Evolutionary conservation across 2,113 vertebrate species (phyloP).

Genomic region (Cheilinus undulatus): DNA sequence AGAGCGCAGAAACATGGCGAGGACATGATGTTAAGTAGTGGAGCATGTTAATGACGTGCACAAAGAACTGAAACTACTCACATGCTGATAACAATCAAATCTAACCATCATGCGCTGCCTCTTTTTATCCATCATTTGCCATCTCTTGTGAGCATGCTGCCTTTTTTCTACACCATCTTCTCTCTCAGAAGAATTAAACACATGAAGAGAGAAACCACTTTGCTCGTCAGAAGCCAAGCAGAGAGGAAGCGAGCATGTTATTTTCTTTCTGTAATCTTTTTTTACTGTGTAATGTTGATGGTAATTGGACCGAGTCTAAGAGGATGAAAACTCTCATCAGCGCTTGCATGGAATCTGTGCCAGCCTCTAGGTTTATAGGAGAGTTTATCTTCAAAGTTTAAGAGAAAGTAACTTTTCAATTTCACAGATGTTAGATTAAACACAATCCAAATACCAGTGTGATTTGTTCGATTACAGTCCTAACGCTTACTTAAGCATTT

Average conservation of each 20-base stretch:
- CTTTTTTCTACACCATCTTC: slow-evolving; percentile 3
- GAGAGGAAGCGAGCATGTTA: slow-evolving; percentile 54
- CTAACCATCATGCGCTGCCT: slow-evolving; percentile 6
- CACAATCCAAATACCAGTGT: slow-evolving; percentile 24
- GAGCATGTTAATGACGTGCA: slow-evolving; percentile 29
- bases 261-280: slow-evolving; percentile 66
- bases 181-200: slow-evolving; percentile 53
- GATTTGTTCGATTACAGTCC: slow-evolving; percentile 10
- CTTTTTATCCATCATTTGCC: slow-evolving; percentile 30
- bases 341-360: slow-evolving; percentile 43
- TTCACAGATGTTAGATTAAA: slow-evolving; percentile 57
- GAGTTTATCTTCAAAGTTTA: slow-evolving; percentile 64
- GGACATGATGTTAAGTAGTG: slow-evolving; percentile 6
- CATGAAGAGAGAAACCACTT: slow-evolving; percentile 44
- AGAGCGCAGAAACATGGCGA: slow-evolving; percentile 9
- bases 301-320: slow-evolving; percentile 74
- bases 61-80: slow-evolving; percentile 47
- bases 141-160: slow-evolving; percentile 13
- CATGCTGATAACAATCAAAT: slow-evolving; percentile 53
- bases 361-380: slow-evolving; percentile 65
- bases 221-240: slow-evolving; percentile 48
- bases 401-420: slow-evolving; percentile 65
- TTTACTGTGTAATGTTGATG: slow-evolving; percentile 62
- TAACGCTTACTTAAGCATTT: neutral
- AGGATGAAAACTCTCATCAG: slow-evolving; percentile 70